These are phyloP conservation scores for Seriola quinqueradiata DNA, from an alignment of 2,113 vertebrate species.

Conservation along the genomic window DNA sequence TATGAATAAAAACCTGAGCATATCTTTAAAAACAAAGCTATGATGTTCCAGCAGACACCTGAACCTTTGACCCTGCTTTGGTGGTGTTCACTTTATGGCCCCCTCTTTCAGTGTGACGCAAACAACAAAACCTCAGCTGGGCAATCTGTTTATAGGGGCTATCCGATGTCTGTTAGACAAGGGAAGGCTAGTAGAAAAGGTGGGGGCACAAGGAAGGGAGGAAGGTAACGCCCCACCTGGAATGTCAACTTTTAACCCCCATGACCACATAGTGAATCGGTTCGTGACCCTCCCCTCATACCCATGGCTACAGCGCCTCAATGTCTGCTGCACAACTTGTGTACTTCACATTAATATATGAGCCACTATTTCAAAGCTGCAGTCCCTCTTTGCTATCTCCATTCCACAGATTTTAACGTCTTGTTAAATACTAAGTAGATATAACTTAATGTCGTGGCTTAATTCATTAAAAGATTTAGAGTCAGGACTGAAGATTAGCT, in stretches of 20 bases:
- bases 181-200: slow-evolving; percentile 10
- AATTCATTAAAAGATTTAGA: slow-evolving; percentile 15
- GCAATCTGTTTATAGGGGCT: slow-evolving; percentile 68
- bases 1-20: not conserved
- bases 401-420: not conserved
- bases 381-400: not conserved
- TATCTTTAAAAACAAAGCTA: slow-evolving; percentile 32
- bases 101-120: slow-evolving; percentile 49
- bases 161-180: slow-evolving; percentile 54
- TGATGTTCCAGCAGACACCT: slow-evolving; percentile 31
- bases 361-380: slow-evolving; percentile 20
- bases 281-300: slow-evolving; percentile 25
- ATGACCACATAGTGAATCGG: slow-evolving; percentile 36
- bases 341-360: slow-evolving; percentile 37
- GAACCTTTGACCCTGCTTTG: slow-evolving; percentile 75
- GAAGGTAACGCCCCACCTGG: slow-evolving; percentile 58
- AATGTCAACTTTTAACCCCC: slow-evolving; percentile 69
- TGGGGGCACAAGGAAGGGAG: not conserved
- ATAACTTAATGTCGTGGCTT: not conserved
- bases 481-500: slow-evolving; percentile 1
- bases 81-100: slow-evolving; percentile 64
- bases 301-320: slow-evolving; percentile 38
- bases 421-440: not conserved
- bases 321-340: slow-evolving; percentile 49
- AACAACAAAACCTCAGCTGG: slow-evolving; percentile 41